A percentile compares a stretch with the other conserved stretches of the same genome.
Evolutionary conservation across 2,113 vertebrate species (phyloP).

Genomic region (Martes martes): DNA sequence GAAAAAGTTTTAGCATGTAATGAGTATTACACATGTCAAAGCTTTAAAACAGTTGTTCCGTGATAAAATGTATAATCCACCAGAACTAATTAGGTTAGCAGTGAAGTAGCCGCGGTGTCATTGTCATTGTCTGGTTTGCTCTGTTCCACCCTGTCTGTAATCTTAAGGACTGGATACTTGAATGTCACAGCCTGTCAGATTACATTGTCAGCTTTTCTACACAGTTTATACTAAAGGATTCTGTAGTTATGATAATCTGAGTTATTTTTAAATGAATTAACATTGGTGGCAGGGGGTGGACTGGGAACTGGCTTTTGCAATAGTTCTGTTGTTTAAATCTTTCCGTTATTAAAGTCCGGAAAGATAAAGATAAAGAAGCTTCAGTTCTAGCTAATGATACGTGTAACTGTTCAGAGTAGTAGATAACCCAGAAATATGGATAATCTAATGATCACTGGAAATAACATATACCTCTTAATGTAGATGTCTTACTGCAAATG

Average conservation of each 20-base stretch:
- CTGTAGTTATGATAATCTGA: background rate
- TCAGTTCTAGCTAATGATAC: background rate
- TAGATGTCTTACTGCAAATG: background rate
- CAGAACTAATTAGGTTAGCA: background rate
- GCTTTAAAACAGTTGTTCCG: background rate
- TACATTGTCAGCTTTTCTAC: background rate
- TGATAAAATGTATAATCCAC: background rate
- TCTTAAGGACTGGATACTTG: background rate
- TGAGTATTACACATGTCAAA: background rate
- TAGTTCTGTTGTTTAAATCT: background rate
- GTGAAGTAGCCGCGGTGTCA: background rate
- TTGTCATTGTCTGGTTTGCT: background rate
- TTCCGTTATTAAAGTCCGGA: background rate
- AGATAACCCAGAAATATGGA: background rate
- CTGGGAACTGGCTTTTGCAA: background rate
- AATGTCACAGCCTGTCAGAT: background rate
- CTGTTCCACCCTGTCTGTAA: background rate
- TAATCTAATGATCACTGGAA: constrained; percentile 1
- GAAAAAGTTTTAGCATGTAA: background rate
- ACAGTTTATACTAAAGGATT: background rate
- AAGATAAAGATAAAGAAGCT: background rate
- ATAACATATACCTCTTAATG: background rate
- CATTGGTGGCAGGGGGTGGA: background rate
- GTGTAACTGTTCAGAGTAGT: background rate
- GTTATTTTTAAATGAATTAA: constrained; percentile 21